Evolutionary conservation across 2,797 vertebrate genomes (phyloP), one percentile per base, ranked within the genome.

Genomic region (Rhabdomys pumilio): DNA sequence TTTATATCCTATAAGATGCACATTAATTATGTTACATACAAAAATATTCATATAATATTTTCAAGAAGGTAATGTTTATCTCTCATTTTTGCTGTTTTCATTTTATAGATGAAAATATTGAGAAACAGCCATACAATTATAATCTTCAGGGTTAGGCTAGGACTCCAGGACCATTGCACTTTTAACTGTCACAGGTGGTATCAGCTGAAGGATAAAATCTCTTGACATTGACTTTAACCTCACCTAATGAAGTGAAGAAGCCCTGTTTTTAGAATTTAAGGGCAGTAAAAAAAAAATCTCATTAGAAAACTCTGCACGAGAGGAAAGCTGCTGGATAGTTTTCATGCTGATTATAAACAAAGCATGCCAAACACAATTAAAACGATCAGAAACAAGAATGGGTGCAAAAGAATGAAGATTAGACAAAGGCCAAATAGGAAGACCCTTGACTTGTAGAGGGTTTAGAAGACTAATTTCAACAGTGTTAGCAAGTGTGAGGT

Each of bases 301-400:
- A 87, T 95, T 92, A 96, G 93, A 72, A 75, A 95, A 93, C 63
- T 94, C 87, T 83, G 67, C 24, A 63, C 76, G 77, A 80, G 2
- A 95, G 85, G 77, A 44, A 59, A 93, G 85, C 31, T 95, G n/a
- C 50, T 63, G 72, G 55, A 10, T n/a, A 84, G 26, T 41, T 84
- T 22, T 73, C 85, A 53, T 53, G 76, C 53, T 81, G 69, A 95
- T 92, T 55, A 79, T 76, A 87, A 92, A 75, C 47, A 67, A 57
- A 38, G 10, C 34, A 83, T 29, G n/a, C 31, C n/a, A 82, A 80
- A 24, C 75, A 76, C 89, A 89, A 93, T 53, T 76, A 83, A 91
- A 59, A 34, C 10, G 24, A 76, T 34, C n/a, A 84, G 90, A 91
- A 89, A 31, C 15, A 17, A 76, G 26, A 41, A 6, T 26, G 50